Base-by-base conservation (phyloP, 2,888 invertebrate genomes). In the Oligia strigilis region DNA sequence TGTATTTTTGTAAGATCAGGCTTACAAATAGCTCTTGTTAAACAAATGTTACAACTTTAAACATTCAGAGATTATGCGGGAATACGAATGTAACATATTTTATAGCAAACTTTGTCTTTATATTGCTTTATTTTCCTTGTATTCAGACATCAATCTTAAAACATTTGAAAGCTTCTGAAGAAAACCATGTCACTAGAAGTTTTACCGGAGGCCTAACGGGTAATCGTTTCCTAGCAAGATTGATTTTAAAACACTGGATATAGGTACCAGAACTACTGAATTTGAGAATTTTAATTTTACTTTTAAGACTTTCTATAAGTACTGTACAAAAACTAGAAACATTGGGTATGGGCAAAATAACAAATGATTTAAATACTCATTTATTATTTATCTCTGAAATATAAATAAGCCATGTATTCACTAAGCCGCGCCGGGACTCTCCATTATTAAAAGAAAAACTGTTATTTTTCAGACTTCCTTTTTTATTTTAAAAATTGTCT, bases 121-220 rank as follows among this genome's bases (percentile, higher is more conserved):
- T 81, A 79, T 87, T 77, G 72, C 75, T 83, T 72, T 87, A 75
- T 82, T 79, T 81, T 89, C 86, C 91, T 91, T 92, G 88, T 89
- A 89, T 93, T 95, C 92, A 91, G 89, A 91, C 92, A 94, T 93
- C 86, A 92, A 95, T 94, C 95, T 92, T 88, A 92, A 94, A 95
- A 93, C 91, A 93, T 92, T 94, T 93, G 79, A 94, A 94, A 94
- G 93, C 88, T 86, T 90, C 93, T 93, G 94, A 95, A 95, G 95
- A 95, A 94, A 92, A 93, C 94, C 87, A 93, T 90, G 92, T 93
- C 80, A 91, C 86, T 89, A 91, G 90, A 87, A 91, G 92, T 92
- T 92, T 74, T 71, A 82, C 81, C 87, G 65, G 81, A 83, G 71
- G 73, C 78, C 85, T 87, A 81, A 66, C 79, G 76, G 70, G 80